phyloP scores from a whole-genome alignment of 2,888 invertebrate genomes.

The Microplitis manilae region DNA sequence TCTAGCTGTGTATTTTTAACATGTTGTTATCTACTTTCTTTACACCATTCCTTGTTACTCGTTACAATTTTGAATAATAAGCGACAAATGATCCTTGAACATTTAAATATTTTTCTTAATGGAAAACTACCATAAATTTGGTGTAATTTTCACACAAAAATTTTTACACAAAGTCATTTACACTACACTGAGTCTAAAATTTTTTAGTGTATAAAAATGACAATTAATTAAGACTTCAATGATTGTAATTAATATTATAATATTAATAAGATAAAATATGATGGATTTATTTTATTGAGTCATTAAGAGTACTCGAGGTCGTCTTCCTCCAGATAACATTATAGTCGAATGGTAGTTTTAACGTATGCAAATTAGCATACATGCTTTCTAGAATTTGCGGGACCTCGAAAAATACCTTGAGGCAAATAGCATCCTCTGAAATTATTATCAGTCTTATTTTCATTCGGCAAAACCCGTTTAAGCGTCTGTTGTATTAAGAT shows the following conservation, averaged over 20 bases:
- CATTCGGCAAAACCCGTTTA: not conserved
- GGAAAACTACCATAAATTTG: too few relatives aligned
- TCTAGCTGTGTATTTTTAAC: too few relatives aligned
- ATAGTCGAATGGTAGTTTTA: conserved; percentile 17
- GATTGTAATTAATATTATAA: not conserved
- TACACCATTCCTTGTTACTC: too few relatives aligned
- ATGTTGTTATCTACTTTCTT: too few relatives aligned
- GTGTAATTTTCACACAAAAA: too few relatives aligned
- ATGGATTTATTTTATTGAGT: not conserved
- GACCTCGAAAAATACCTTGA: conserved; percentile 15
- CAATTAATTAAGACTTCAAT: not conserved
- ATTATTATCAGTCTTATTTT: not conserved
- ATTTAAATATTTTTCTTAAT: too few relatives aligned
- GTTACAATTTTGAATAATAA: too few relatives aligned
- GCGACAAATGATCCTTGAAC: too few relatives aligned
- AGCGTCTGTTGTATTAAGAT: too few relatives aligned
- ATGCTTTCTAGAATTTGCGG: not conserved
- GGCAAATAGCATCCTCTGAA: conserved; percentile 5
- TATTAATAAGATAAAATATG: not conserved
- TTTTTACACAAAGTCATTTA: too few relatives aligned
- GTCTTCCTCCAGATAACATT: conserved; percentile 19
- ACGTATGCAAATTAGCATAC: conserved; percentile 2
- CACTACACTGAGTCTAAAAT: too few relatives aligned
- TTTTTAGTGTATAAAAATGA: not conserved
- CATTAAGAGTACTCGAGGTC: not conserved